These are phyloP conservation scores for Papilio xuthus DNA, from an alignment of 1,140 invertebrate species.

Conservation along the genomic window DNA sequence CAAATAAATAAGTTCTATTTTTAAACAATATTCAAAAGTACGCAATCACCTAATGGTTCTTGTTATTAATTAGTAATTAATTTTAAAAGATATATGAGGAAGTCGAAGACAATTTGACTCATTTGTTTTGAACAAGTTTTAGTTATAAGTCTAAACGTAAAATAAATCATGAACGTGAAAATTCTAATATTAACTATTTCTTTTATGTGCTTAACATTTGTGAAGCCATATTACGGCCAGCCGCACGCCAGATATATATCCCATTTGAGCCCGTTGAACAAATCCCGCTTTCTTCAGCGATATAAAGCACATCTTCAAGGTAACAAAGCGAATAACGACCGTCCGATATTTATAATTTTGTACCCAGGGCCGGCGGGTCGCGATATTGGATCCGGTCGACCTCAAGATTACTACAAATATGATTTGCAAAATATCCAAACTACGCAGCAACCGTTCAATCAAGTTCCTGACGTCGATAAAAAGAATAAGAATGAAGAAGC, in stretches of 20 bases:
- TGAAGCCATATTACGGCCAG: neutral
- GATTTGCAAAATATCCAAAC: neutral
- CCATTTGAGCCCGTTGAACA: neutral
- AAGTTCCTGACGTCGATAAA: slow-evolving; percentile 18
- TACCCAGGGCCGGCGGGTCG: neutral
- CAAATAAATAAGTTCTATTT: neutral
- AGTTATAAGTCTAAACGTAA: neutral
- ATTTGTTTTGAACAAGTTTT: neutral
- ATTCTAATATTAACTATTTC: slow-evolving; percentile 4
- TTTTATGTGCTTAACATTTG: neutral
- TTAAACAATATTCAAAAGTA: neutral
- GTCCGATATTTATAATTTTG: neutral
- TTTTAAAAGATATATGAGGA: neutral
- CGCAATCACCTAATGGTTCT: neutral
- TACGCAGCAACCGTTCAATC: neutral
- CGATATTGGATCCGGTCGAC: neutral
- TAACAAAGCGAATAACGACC: neutral
- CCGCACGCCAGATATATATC: neutral
- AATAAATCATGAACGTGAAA: neutral
- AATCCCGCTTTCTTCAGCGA: neutral
- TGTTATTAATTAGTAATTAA: slow-evolving; percentile 11
- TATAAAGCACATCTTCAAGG: neutral
- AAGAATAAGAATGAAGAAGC: slow-evolving; percentile 17
- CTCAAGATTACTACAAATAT: neutral
- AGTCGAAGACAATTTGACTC: neutral